phyloP scores from a whole-genome alignment of 2,113 vertebrate species.

The Oceanodroma tethys region DNA sequence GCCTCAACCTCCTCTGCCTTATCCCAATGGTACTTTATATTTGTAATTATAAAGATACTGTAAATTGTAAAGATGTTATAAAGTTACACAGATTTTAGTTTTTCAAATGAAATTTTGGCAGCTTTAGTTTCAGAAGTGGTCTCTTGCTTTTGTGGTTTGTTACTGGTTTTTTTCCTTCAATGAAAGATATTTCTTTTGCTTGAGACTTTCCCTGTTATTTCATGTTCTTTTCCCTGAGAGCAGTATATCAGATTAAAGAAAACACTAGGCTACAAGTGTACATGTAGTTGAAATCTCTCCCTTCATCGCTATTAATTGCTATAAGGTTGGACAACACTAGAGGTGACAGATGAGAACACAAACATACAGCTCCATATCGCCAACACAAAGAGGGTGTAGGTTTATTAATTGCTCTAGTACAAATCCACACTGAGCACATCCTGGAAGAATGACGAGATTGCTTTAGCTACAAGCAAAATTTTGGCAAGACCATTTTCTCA shows the following conservation, averaged over 20 bases:
- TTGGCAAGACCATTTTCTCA: neutral
- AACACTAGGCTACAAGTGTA: neutral
- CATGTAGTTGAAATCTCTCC: neutral
- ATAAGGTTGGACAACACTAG: neutral
- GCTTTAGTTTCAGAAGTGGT: neutral
- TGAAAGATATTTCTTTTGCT: neutral
- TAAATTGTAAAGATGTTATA: neutral
- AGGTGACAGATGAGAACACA: neutral
- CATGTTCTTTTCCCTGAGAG: neutral
- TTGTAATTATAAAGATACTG: neutral
- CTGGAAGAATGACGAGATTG: neutral
- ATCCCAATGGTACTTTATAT: neutral
- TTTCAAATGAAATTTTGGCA: neutral
- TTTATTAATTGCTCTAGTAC: neutral
- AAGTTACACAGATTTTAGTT: neutral
- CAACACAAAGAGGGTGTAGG: neutral
- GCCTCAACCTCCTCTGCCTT: neutral
- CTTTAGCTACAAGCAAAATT: neutral
- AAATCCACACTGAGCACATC: neutral
- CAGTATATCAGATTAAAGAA: neutral
- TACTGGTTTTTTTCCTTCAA: neutral
- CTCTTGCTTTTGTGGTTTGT: neutral
- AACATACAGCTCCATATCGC: neutral
- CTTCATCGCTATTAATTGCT: neutral
- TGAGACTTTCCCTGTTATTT: neutral